These are phyloP conservation scores for Chrosomus eos DNA, from an alignment of 2,797 vertebrate species.

Conservation along the genomic window DNA sequence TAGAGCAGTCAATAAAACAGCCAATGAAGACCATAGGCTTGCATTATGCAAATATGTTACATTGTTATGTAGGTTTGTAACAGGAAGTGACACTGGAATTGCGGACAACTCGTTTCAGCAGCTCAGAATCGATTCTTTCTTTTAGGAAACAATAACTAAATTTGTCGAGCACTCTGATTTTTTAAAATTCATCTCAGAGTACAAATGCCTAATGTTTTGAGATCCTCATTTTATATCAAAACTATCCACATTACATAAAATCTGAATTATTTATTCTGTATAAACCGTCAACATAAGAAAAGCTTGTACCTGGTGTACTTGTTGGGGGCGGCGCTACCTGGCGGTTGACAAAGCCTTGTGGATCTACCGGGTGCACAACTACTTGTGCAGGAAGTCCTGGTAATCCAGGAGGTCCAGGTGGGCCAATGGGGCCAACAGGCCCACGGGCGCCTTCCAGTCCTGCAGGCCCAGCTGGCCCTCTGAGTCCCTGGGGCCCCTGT, in stretches of 20 bases:
- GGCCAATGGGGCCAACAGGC: slow-evolving; percentile 84
- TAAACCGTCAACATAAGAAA: neutral
- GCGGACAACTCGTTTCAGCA: neutral
- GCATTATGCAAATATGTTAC: neutral
- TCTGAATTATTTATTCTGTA: neutral
- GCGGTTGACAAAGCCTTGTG: slow-evolving; percentile 76
- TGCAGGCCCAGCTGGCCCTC: slow-evolving; percentile 84
- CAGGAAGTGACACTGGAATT: neutral
- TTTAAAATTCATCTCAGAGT: neutral
- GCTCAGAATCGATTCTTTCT: neutral
- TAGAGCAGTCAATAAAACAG: neutral
- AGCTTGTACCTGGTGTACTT: slow-evolving; percentile 66
- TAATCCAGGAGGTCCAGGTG: slow-evolving; percentile 84
- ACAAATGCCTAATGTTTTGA: neutral
- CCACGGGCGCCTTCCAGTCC: slow-evolving; percentile 87
- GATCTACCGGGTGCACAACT: slow-evolving; percentile 50
- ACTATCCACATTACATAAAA: neutral
- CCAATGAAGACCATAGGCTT: neutral
- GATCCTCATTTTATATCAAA: neutral
- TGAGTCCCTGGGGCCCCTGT: slow-evolving; percentile 84
- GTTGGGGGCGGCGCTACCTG: slow-evolving; percentile 69
- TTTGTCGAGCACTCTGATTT: neutral
- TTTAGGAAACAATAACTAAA: neutral
- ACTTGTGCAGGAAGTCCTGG: slow-evolving; percentile 79
- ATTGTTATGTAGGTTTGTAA: neutral